Evolutionary conservation across 53 echinoderm and acorn worm species (phyloP), one percentile per base, ranked within the genome.

Genomic region (Mesocentrotus franciscanus): DNA sequence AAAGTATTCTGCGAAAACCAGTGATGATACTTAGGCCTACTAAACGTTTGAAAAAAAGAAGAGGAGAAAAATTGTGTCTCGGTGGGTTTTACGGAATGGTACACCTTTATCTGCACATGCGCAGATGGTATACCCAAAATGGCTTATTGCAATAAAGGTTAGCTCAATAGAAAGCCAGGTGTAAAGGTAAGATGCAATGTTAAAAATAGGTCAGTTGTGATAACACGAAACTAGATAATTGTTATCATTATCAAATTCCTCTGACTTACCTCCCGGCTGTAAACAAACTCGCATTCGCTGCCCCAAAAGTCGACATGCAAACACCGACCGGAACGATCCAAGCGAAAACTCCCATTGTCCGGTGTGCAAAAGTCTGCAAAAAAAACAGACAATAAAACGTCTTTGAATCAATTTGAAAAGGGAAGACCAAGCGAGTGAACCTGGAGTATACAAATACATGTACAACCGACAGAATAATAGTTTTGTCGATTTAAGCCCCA

Each of bases 261-360:
- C 76, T 81, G 81, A 57, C 74, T 76, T 95, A 98, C 99, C 99
- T 96, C 85, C 97, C 97, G 22, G 99, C 95, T 8, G 97, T 98
- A 93, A 98, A 98, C 61, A 98, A 89, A 29, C 97, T 95, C 17
- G 98, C 99, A 84, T 98, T 98, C 90, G 96, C 97, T 57, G 99
- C 97, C 91, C 99, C 99, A 30, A 98, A 97, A 29, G 97, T 98
- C 22, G 99, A 98, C 95, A 96, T 96, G 68, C 97, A 97, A 70
- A 98, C 99, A 92, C 97, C 98, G 12, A 98, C 29, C 18, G 99
- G 97, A 55, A 98, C 98, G 75, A 98, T 95, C 96, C 97, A 98
- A 70, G 97, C 96, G 95, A 97, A 95, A 62, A 90, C 90, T 9
- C 97, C 97, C 30, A 98, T 95, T 75, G 95, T 96, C n/a, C 99